phyloP scores from a whole-genome alignment of 2,113 vertebrate species.

The Eleginops maclovinus region DNA sequence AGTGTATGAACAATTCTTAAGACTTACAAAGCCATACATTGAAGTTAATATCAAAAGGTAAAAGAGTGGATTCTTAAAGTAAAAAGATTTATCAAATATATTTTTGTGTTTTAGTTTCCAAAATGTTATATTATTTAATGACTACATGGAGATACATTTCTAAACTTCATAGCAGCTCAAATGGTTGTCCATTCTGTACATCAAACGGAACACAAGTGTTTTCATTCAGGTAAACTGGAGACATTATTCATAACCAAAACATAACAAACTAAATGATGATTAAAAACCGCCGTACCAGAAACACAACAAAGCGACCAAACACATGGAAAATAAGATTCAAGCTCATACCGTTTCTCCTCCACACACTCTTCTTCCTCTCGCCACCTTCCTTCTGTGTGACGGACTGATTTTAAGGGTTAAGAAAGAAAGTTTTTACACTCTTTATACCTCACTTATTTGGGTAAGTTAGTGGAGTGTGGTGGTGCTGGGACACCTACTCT shows the following conservation, averaged over 20 bases:
- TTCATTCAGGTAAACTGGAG: conserved; percentile 39
- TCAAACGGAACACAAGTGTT: background rate
- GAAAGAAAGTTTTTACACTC: conserved; percentile 14
- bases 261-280: conserved; percentile 35
- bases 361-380: conserved; percentile 56
- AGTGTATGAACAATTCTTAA: background rate
- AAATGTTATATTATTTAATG: background rate
- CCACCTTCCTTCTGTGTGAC: conserved; percentile 37
- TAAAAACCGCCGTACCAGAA: conserved; percentile 33
- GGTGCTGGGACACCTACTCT: conserved; percentile 59
- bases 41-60: background rate
- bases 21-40: background rate
- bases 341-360: conserved; percentile 72
- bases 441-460: conserved; percentile 55
- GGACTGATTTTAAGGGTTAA: conserved; percentile 21
- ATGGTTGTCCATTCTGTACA: conserved; percentile 2
- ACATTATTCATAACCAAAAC: conserved; percentile 36
- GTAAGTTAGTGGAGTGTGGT: conserved; percentile 46
- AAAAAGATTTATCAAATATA: background rate
- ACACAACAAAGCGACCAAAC: conserved; percentile 43
- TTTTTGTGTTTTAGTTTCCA: background rate
- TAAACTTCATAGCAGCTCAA: conserved; percentile 1
- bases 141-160: background rate
- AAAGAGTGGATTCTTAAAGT: background rate
- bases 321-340: conserved; percentile 64